Evolutionary conservation across 2,888 invertebrate genomes (phyloP), one percentile per base, ranked within the genome.

Genomic region (Adelphocoris suturalis): DNA sequence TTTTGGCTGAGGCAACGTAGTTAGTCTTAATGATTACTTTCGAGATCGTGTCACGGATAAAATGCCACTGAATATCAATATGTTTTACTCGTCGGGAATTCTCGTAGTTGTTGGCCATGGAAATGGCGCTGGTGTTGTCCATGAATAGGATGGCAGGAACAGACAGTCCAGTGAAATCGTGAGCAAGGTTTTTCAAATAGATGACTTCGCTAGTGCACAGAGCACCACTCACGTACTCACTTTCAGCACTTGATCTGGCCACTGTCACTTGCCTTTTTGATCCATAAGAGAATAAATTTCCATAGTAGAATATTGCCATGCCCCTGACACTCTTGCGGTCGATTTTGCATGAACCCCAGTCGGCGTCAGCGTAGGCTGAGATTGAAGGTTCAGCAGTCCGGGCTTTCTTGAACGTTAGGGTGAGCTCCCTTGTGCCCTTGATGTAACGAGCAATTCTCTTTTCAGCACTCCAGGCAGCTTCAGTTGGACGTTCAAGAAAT

Each of bases 211-310:
- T 16, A 46, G 81, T 46, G 5, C 68, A 37, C 19, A 23, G 11
- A 81, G 52, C 55, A 19, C 37, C 81, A 12, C 55, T 27, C 5
- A 75, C 5, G n/a, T 89, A 91, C 55, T 91, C 88, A 75, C 81
- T 55, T 23, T 89, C 89, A 57, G 57, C 9, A 1, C 81, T 61
- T 9, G 89, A 80, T 12, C 0, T 16, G 1, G 91, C 88, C 0
- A 91, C 88, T 37, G 88, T 52, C 68, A 5, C 23, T 28, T 91
- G 91, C 55, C 90, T 91, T n/a, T 88, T 91, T 0, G 90, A 86
- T 19, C 78, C 84, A 46, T 14, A 37, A 28, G 57, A 23, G 52
- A 90, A 61, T 37, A 80, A 86, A n/a, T 91, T 90, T 75, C 78
- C 84, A 46, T 14, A 37, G 46, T 61, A 23, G 52, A 90, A 78